phyloP scores from a whole-genome alignment of 2,113 vertebrate species.

The Prunella himalayana region DNA sequence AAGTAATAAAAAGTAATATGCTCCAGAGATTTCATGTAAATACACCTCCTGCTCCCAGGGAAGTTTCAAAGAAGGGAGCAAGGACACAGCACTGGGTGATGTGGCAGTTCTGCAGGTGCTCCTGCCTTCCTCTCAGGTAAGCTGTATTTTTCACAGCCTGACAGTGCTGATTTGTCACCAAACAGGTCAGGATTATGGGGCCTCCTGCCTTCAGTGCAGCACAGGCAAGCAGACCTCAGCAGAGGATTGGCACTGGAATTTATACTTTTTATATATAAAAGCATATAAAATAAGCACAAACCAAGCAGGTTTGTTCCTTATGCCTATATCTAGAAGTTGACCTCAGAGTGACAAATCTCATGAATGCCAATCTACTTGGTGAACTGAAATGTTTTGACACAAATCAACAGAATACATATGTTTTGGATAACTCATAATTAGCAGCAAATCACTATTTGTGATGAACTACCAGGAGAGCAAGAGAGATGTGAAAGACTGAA shows the following conservation, averaged over 20 bases:
- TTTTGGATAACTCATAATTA: not conserved
- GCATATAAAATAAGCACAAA: not conserved
- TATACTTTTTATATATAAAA: not conserved
- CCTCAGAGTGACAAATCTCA: not conserved
- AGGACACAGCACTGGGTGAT: not conserved
- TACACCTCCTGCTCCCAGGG: not conserved
- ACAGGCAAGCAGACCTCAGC: not conserved
- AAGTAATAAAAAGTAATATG: slow-evolving; percentile 16
- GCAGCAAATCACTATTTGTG: not conserved
- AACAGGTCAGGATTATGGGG: not conserved
- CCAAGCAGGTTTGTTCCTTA: not conserved
- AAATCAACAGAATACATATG: not conserved
- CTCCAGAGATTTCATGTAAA: not conserved
- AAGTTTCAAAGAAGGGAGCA: not conserved
- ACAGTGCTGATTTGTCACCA: not conserved
- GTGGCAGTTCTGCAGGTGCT: not conserved
- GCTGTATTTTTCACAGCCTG: not conserved
- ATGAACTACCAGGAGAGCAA: not conserved
- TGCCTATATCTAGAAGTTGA: not conserved
- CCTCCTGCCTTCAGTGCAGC: not conserved
- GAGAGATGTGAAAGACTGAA: not conserved
- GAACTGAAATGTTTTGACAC: not conserved
- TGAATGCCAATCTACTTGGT: not conserved
- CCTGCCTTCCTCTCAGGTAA: not conserved
- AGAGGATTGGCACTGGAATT: not conserved